Conservation (phyloP, 2,888 invertebrate genomes). For the Drosophila fungiperda region DNA sequence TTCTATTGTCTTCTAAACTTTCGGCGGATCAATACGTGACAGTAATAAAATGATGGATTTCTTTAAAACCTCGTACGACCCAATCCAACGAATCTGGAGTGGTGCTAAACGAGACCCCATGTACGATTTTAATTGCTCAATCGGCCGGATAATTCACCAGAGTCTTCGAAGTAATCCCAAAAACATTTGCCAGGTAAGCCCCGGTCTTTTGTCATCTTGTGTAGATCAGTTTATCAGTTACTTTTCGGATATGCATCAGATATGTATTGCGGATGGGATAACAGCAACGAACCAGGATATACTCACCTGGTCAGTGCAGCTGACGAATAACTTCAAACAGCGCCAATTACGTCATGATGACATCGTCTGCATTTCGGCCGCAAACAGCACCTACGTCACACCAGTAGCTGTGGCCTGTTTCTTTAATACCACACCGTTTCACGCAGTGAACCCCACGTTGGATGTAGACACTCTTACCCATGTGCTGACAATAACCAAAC, state of each 20-base stretch:
- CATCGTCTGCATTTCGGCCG: slow-evolving; percentile 66
- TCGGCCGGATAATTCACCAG: slow-evolving; percentile 39
- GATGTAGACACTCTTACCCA: slow-evolving; percentile 36
- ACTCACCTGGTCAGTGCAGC: slow-evolving; percentile 50
- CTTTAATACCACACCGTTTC: slow-evolving; percentile 66
- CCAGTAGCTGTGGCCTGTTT: slow-evolving; percentile 65
- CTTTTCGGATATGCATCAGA: background rate
- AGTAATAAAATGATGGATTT: slow-evolving; percentile 10
- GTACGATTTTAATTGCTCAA: slow-evolving; percentile 42
- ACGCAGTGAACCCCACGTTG: slow-evolving; percentile 62
- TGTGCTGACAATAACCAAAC: slow-evolving; percentile 59
- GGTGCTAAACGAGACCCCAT: slow-evolving; percentile 18
- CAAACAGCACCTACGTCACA: slow-evolving; percentile 65
- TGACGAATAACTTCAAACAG: slow-evolving; percentile 56
- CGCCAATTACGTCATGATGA: slow-evolving; percentile 59
- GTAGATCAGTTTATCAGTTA: background rate
- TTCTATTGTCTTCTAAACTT: background rate
- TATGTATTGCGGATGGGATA: slow-evolving; percentile 27
- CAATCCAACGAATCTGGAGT: slow-evolving; percentile 32
- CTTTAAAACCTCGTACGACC: slow-evolving; percentile 26
- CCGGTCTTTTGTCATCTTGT: background rate
- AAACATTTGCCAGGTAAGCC: slow-evolving; percentile 42
- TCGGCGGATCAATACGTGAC: background rate
- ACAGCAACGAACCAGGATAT: slow-evolving; percentile 28
- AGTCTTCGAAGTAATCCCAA: slow-evolving; percentile 37